These are phyloP conservation scores for Drosophila ananassae DNA, from an alignment of 1,140 invertebrate genomes.

Conservation along the genomic window DNA sequence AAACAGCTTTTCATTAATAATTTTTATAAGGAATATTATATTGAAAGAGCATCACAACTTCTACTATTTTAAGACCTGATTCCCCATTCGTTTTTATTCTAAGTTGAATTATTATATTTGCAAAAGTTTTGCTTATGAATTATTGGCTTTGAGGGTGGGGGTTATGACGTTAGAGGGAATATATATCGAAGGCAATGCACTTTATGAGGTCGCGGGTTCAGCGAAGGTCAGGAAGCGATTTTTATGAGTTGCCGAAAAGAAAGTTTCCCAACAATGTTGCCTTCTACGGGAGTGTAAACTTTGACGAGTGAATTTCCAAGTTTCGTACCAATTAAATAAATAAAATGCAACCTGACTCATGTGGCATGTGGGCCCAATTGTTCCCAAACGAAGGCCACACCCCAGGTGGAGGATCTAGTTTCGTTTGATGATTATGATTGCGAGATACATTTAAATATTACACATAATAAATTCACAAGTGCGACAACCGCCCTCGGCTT, in stretches of 20 bases:
- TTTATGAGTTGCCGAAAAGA: slow-evolving; percentile 10
- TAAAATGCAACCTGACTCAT: slow-evolving; percentile 26
- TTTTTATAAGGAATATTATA: not conserved
- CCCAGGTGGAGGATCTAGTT: slow-evolving; percentile 31
- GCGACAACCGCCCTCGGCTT: slow-evolving; percentile 14
- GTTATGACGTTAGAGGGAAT: not conserved
- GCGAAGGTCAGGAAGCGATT: slow-evolving; percentile 35
- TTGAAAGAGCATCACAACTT: slow-evolving; percentile 6
- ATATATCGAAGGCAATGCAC: slow-evolving; percentile 56
- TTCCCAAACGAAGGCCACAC: slow-evolving; percentile 4
- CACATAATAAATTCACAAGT: slow-evolving; percentile 47
- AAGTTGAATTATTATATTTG: slow-evolving; percentile 78
- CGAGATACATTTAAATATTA: slow-evolving; percentile 65
- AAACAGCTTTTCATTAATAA: too few species aligned
- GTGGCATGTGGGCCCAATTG: slow-evolving; percentile 38
- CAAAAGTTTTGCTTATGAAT: slow-evolving; percentile 76
- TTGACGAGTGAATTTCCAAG: not conserved
- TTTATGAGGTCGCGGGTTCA: slow-evolving; percentile 42
- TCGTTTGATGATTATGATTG: slow-evolving; percentile 49
- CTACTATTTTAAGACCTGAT: not conserved
- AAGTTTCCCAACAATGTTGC: slow-evolving; percentile 12
- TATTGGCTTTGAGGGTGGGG: slow-evolving; percentile 42
- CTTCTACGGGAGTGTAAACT: not conserved
- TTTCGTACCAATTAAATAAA: slow-evolving; percentile 6
- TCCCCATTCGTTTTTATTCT: slow-evolving; percentile 34